phyloP scores from a whole-genome alignment of 2,113 vertebrate genomes.

The Egretta garzetta region DNA sequence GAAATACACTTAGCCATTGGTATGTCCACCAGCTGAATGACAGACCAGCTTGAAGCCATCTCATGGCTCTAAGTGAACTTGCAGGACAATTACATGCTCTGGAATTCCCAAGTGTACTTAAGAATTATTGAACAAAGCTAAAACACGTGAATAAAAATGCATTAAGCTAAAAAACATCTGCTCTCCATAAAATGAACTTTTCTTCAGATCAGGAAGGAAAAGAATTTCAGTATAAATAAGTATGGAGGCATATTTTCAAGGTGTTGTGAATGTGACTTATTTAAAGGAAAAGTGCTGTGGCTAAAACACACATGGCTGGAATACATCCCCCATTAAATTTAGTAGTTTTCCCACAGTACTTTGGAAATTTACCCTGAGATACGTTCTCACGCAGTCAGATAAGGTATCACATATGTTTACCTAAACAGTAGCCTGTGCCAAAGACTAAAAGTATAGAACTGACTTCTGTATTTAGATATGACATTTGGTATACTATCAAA shows the following conservation, averaged over 20 bases:
- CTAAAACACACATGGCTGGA: constrained; percentile 49
- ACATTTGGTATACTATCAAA: constrained; percentile 43
- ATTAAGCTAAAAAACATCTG: constrained; percentile 65
- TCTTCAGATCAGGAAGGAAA: constrained; percentile 56
- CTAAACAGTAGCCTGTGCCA: constrained; percentile 37
- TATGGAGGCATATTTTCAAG: constrained; percentile 50
- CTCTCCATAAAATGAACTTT: constrained; percentile 58
- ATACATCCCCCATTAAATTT: background rate
- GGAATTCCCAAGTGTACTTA: constrained; percentile 32
- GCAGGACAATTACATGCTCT: constrained; percentile 55
- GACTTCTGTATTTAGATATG: constrained; percentile 44
- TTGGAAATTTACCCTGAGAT: constrained; percentile 19
- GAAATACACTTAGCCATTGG: background rate
- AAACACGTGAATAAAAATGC: constrained; percentile 61
- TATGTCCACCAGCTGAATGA: constrained; percentile 25
- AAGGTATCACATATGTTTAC: constrained; percentile 48
- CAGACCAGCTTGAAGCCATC: constrained; percentile 26
- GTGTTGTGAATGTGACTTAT: constrained; percentile 42
- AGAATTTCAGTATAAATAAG: constrained; percentile 52
- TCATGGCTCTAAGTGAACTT: constrained; percentile 1
- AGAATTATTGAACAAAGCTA: constrained; percentile 65
- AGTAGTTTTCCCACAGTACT: background rate
- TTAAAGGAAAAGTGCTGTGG: constrained; percentile 36
- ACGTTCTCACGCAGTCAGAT: constrained; percentile 28
- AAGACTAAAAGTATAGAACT: background rate